Conservation (phyloP, 2,888 invertebrate species). For the Leptopilina myrica region DNA sequence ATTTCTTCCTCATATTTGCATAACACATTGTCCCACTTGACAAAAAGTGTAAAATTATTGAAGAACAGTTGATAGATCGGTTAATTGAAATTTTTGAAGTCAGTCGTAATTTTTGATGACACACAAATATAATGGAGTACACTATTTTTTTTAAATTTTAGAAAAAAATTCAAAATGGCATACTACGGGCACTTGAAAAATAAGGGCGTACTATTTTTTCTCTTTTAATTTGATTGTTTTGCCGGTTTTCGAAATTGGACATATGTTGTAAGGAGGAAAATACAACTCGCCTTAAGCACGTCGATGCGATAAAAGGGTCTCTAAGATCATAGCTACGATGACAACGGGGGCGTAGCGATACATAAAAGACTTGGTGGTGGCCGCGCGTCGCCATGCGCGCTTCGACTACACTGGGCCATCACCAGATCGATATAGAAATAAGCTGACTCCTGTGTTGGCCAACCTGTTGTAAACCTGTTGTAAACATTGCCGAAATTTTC, state of each 20-base stretch:
- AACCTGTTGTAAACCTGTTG: slow-evolving; percentile 56
- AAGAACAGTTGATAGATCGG: slow-evolving; percentile 5
- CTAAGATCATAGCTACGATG: slow-evolving; percentile 8
- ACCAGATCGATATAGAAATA: slow-evolving; percentile 60
- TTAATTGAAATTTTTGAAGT: background rate
- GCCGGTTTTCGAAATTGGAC: background rate
- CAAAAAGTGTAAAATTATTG: background rate
- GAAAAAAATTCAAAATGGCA: background rate
- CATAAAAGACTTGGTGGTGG: slow-evolving; percentile 59
- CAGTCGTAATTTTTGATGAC: background rate
- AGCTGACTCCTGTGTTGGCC: slow-evolving; percentile 54
- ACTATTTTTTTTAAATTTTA: too few species aligned
- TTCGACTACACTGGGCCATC: slow-evolving; percentile 50
- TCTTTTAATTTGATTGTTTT: background rate
- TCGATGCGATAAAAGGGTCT: slow-evolving; percentile 8
- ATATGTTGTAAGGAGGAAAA: background rate
- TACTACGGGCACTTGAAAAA: background rate
- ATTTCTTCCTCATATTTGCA: background rate
- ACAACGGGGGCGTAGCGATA: slow-evolving; percentile 60
- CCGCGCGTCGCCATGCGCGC: slow-evolving; percentile 59
- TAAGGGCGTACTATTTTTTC: background rate
- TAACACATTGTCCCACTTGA: background rate
- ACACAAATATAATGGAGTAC: background rate
- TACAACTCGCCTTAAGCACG: slow-evolving; percentile 8
- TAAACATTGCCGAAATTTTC: slow-evolving; percentile 47